These are phyloP conservation scores for Oncorhynchus nerka DNA, from an alignment of 2,113 vertebrate genomes.

Conservation along the genomic window DNA sequence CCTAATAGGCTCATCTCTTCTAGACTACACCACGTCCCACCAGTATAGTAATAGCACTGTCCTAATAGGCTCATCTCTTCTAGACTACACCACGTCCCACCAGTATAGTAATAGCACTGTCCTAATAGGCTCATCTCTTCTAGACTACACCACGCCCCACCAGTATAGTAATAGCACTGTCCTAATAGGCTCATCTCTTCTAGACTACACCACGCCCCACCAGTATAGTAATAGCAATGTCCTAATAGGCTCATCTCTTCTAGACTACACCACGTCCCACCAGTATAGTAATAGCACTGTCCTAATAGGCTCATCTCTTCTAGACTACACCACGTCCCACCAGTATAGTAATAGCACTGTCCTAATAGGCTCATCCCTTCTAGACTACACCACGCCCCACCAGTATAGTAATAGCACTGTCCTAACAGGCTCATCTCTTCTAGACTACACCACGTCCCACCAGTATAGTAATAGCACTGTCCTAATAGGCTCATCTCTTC, in stretches of 20 bases:
- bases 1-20: conserved; percentile 62
- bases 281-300: conserved; percentile 64
- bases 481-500: conserved; percentile 62
- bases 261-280: conserved; percentile 44
- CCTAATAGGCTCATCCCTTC: conserved; percentile 62
- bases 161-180: conserved; percentile 64
- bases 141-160: conserved; percentile 44
- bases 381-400: conserved; percentile 44
- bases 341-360: conserved; percentile 64
- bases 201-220: conserved; percentile 44
- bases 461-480: conserved; percentile 64
- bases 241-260: conserved; percentile 62
- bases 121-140: conserved; percentile 62
- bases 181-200: conserved; percentile 62
- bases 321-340: conserved; percentile 44
- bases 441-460: conserved; percentile 44
- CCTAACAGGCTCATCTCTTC: conserved; percentile 62
- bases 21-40: conserved; percentile 44
- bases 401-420: conserved; percentile 64
- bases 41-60: conserved; percentile 64
- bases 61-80: conserved; percentile 62
- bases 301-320: conserved; percentile 62
- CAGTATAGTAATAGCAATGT: conserved; percentile 64
- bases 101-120: conserved; percentile 64
- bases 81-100: conserved; percentile 44